Percentiles rank a stretch among this genome's conserved stretches.
phyloP scores from a whole-genome alignment of 2,888 invertebrate species.

The Venustoraphidia nigricollis region DNA sequence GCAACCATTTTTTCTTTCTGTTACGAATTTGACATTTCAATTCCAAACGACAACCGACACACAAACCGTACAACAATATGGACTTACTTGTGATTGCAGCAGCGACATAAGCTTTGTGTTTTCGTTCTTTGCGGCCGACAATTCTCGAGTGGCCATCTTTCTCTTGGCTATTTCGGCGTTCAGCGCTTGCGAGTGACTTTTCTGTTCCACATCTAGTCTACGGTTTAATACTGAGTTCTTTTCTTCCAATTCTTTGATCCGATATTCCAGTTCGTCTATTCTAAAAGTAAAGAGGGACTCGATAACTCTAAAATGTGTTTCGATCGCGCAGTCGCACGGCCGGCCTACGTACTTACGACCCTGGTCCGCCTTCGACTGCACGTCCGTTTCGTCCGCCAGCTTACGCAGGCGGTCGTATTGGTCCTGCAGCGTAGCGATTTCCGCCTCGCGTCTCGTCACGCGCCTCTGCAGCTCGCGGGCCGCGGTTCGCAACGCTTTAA shows the following conservation, averaged over 20 bases:
- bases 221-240: conserved; percentile 50
- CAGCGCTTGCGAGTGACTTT: conserved; percentile 56
- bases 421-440: neutral
- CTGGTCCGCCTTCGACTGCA: neutral
- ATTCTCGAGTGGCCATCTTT: conserved; percentile 50
- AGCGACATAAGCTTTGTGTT: conserved; percentile 10
- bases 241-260: conserved; percentile 40
- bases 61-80: too few species aligned
- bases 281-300: conserved; percentile 2
- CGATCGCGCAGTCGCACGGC: neutral
- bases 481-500: neutral
- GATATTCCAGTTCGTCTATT: conserved; percentile 35
- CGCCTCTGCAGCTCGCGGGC: conserved; percentile 1
- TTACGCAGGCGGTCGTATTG: neutral
- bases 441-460: neutral
- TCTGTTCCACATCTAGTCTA: conserved; percentile 53
- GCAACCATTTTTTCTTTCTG: too few species aligned
- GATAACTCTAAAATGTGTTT: neutral
- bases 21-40: too few species aligned
- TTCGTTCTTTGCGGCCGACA: conserved; percentile 44
- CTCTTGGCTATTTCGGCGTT: conserved; percentile 51
- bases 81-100: too few species aligned
- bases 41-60: too few species aligned
- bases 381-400: conserved; percentile 1
- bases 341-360: neutral